These are phyloP conservation scores for Cryptomyrus ogoouensis DNA, from an alignment of 2,113 vertebrate species.

Conservation along the genomic window DNA sequence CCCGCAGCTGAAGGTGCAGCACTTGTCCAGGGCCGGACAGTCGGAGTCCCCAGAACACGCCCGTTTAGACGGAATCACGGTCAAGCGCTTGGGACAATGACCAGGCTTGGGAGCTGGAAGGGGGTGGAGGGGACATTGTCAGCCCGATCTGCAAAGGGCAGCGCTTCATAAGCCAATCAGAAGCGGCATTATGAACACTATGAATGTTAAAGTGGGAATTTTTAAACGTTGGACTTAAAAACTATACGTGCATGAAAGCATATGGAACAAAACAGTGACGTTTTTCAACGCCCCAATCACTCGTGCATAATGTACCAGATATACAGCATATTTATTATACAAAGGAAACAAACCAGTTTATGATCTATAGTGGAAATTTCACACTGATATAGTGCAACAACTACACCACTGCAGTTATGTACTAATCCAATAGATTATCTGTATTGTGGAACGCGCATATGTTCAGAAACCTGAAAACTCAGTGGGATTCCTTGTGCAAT, in stretches of 20 bases:
- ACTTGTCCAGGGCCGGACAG: constrained; percentile 48
- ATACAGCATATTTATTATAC: background rate
- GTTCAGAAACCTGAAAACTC: background rate
- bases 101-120: constrained; percentile 33
- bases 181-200: background rate
- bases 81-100: constrained; percentile 46
- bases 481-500: background rate
- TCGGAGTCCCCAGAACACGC: constrained; percentile 49
- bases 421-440: background rate
- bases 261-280: background rate
- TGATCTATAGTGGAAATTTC: background rate
- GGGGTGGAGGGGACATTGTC: background rate
- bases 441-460: background rate
- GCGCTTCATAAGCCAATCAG: background rate
- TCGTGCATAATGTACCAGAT: background rate
- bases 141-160: background rate
- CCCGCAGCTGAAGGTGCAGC: constrained; percentile 49
- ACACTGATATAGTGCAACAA: background rate
- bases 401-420: background rate
- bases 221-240: background rate
- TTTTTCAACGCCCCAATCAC: background rate
- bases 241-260: background rate
- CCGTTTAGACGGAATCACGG: constrained; percentile 40
- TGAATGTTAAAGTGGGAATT: background rate
- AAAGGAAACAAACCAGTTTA: background rate